Evolutionary conservation across 2,888 invertebrate species (phyloP), one percentile per base, ranked within the genome.

Genomic region (Epinotia demarniana): DNA sequence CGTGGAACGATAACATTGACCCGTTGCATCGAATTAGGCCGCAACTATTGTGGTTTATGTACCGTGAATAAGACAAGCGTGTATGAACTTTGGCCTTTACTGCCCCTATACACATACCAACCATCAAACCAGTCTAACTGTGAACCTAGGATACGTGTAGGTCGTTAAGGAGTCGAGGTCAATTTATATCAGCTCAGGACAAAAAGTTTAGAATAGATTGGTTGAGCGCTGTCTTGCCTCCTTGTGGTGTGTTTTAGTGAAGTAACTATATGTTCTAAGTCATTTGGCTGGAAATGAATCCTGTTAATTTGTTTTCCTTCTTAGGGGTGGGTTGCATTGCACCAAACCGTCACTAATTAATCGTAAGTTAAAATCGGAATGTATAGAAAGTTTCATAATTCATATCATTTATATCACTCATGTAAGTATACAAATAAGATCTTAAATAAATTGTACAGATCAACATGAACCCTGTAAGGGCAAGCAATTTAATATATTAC

Each of bases 1-100:
- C 79, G 79, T 69, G 77, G 66, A 66, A 77, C 78, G 83, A 82
- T 84, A 81, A 80, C 83, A 81, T 81, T 82, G 81, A 82, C 78
- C 76, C 76, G 79, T 62, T 80, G 78, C 79, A 78, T 72, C 72
- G 78, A 75, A 77, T 78, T 73, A 78, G 72, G 75, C 76, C 58
- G 66, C 73, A 79, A 79, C 79, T 79, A 77, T 79, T 69, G 58
- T 64, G 74, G 46, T 78, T 78, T 77, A 78, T 77, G 76, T 72
- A 18, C 73, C 77, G 71, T 74, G 77, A 73, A 68, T 74, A 55
- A 46, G 69, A 70, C 74, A 63, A 46, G 67, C 49, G 64, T 53
- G 53, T 67, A 55, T 70, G 60, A 70, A 69, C 69, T 60, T 60
- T 33, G 68, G 49, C 18, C 58, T 49, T 61, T 70, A 70, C 60